Percentiles rank a stretch among this genome's conserved stretches.
These are phyloP conservation scores for Scaptomyza polygonia DNA, from an alignment of 2,888 invertebrate species.

Conservation along the genomic window DNA sequence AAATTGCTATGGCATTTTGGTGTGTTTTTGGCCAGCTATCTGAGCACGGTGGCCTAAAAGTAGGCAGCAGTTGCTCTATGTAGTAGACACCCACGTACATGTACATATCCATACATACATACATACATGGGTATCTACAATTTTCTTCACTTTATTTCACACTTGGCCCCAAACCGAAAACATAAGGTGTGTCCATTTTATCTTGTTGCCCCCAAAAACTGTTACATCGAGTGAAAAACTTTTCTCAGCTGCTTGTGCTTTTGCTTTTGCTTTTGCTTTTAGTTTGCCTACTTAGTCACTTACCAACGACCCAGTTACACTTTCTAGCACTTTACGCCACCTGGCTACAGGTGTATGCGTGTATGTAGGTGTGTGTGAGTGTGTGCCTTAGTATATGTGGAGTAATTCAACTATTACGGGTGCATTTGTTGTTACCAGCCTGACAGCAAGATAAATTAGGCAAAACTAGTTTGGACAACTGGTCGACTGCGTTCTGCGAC, in stretches of 20 bases:
- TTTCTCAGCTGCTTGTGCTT: slow-evolving; percentile 58
- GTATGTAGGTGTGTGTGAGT: slow-evolving; percentile 2
- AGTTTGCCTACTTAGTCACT: slow-evolving; percentile 57
- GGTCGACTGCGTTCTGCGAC: slow-evolving; percentile 8
- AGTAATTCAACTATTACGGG: slow-evolving; percentile 57
- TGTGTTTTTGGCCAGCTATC: slow-evolving; percentile 30
- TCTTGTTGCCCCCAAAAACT: slow-evolving; percentile 56
- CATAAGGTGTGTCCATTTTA: slow-evolving; percentile 75
- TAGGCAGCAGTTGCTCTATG: slow-evolving; percentile 59
- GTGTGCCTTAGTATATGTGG: slow-evolving; percentile 16
- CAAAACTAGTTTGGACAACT: slow-evolving; percentile 57
- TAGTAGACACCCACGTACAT: slow-evolving; percentile 26
- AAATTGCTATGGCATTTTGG: slow-evolving; percentile 69
- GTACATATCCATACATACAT: no score
- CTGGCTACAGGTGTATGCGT: slow-evolving; percentile 20
- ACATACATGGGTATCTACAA: slow-evolving; percentile 29
- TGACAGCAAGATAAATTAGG: slow-evolving; percentile 77
- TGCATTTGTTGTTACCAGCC: slow-evolving; percentile 73
- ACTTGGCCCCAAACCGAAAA: slow-evolving; percentile 48
- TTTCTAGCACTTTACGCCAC: slow-evolving; percentile 52
- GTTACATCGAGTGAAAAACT: slow-evolving; percentile 57
- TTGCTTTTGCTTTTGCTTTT: slow-evolving; percentile 46
- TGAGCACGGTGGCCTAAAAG: slow-evolving; percentile 21
- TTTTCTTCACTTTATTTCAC: slow-evolving; percentile 77
- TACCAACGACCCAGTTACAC: slow-evolving; percentile 63